These are phyloP conservation scores for Callocephalon fimbriatum DNA, from an alignment of 2,113 vertebrate species.

Conservation along the genomic window DNA sequence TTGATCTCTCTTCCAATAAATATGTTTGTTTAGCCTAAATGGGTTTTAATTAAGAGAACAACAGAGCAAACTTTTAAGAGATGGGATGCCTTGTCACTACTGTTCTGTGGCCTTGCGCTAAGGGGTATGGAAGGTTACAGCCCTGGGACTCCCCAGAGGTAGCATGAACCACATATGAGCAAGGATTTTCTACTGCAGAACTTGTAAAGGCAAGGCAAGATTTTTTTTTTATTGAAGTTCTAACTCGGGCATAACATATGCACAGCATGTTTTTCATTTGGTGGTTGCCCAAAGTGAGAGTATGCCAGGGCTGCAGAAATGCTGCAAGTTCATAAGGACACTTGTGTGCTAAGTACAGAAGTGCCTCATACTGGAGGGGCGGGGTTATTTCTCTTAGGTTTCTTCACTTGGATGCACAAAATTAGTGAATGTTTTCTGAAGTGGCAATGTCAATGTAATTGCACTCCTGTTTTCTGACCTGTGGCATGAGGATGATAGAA, in stretches of 20 bases:
- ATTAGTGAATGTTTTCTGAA: neutral
- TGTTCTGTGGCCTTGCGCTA: accelerated
- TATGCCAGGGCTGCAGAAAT: neutral
- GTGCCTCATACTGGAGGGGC: neutral
- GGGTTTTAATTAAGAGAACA: too few species aligned
- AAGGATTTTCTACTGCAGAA: neutral
- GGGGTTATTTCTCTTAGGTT: neutral
- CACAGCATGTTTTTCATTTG: neutral
- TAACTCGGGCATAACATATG: neutral
- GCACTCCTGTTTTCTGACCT: neutral
- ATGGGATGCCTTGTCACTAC: neutral
- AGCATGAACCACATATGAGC: neutral
- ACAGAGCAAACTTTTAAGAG: too few species aligned
- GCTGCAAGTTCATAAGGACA: neutral
- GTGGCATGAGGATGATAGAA: neutral
- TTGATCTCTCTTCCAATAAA: too few species aligned
- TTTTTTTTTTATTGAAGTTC: neutral
- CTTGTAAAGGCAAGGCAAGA: accelerated
- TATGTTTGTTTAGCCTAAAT: too few species aligned
- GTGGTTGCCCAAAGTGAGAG: neutral
- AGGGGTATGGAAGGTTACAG: neutral
- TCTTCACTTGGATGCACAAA: neutral
- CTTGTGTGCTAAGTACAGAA: neutral
- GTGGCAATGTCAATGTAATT: neutral
- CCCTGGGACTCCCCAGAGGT: neutral